Percentiles rank a stretch among this genome's conserved stretches.
These are phyloP conservation scores for Mus pahari DNA, from an alignment of 2,113 vertebrate genomes.

Conservation along the genomic window DNA sequence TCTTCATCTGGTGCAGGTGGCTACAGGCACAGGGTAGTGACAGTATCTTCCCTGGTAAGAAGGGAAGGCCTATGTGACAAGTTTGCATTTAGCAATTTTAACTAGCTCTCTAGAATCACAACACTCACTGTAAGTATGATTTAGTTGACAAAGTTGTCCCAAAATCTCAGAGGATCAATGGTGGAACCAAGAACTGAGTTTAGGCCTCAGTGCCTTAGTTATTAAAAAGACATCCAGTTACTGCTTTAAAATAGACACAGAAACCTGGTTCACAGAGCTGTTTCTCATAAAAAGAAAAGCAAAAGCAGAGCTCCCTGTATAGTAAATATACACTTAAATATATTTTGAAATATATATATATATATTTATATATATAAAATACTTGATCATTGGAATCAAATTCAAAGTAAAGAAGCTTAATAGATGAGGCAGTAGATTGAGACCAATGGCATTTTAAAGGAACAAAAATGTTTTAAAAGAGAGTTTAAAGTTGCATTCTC, in stretches of 20 bases:
- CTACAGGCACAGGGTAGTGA: rapidly evolving
- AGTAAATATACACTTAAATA: not conserved
- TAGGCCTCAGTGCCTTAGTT: not conserved
- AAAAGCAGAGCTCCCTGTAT: not conserved
- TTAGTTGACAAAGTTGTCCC: not conserved
- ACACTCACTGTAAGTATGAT: not conserved
- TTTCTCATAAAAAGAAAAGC: not conserved
- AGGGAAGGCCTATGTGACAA: not conserved
- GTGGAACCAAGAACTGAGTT: not conserved
- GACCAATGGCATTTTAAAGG: not conserved
- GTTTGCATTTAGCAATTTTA: not conserved
- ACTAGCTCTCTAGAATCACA: not conserved
- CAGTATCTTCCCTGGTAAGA: rapidly evolving
- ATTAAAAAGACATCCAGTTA: not conserved
- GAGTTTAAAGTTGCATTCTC: not conserved
- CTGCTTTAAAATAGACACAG: not conserved
- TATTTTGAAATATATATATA: not conserved
- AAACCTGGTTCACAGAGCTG: not conserved
- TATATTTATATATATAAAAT: not conserved
- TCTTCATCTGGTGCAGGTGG: not conserved
- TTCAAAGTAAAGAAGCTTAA: not conserved
- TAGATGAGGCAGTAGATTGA: not conserved
- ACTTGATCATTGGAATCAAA: not conserved
- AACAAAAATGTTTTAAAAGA: not conserved
- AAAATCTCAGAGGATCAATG: not conserved